Evolutionary conservation across 2,113 vertebrate species (phyloP).

Genomic region (Parus major): DNA sequence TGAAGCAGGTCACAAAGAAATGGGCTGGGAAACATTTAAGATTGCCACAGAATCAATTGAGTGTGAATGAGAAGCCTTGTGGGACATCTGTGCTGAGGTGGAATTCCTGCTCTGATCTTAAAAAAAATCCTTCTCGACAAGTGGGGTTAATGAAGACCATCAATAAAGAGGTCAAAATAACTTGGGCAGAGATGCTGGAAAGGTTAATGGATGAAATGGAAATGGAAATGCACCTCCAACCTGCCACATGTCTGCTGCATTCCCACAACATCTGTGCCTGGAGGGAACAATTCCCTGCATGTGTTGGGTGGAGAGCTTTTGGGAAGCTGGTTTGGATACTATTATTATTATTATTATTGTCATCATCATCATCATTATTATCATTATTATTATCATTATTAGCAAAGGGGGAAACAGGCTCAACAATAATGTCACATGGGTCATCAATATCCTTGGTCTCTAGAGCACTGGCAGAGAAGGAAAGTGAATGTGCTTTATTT

Average conservation of each 20-base stretch:
- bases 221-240: not conserved
- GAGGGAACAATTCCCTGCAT: not conserved
- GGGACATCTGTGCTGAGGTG: not conserved
- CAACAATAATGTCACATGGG: not conserved
- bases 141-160: not conserved
- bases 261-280: not conserved
- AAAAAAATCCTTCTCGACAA: not conserved
- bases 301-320: not conserved
- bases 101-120: not conserved
- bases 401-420: not conserved
- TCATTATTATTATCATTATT: not conserved
- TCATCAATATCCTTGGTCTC: not conserved
- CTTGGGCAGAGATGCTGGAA: not conserved
- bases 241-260: not conserved
- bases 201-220: not conserved
- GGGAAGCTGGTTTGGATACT: not conserved
- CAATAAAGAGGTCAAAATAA: not conserved
- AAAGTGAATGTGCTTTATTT: not conserved
- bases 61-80: not conserved
- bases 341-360: not conserved
- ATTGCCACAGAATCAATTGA: not conserved
- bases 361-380: not conserved
- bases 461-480: not conserved
- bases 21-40: not conserved
- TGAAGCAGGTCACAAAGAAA: not conserved